These are phyloP conservation scores for Leptinotarsa haldemani DNA, from an alignment of 2,888 invertebrate genomes.

Conservation along the genomic window DNA sequence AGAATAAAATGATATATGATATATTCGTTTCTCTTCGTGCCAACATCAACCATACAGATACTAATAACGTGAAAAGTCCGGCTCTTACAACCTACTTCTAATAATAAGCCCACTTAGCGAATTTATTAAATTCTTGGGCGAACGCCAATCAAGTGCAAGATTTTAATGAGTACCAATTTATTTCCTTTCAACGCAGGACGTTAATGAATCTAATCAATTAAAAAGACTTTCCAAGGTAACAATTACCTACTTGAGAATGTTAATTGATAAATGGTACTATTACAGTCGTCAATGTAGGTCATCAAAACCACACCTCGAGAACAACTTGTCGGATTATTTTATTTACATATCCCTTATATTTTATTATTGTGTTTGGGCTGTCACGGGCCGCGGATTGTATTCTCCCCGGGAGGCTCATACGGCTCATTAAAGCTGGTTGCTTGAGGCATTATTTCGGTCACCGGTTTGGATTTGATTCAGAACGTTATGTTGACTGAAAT, in stretches of 20 bases:
- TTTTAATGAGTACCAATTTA: constrained; percentile 31
- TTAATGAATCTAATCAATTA: constrained; percentile 34
- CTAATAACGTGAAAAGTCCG: neutral
- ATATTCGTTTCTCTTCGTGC: neutral
- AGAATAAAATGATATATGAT: neutral
- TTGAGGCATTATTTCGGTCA: neutral
- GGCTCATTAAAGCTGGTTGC: neutral
- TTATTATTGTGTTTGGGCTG: constrained; percentile 2
- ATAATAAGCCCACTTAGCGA: constrained; percentile 33
- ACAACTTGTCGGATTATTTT: constrained; percentile 19
- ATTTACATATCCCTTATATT: constrained; percentile 14
- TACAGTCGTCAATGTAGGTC: constrained; percentile 36
- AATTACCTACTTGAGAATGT: constrained; percentile 39
- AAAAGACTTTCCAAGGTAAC: constrained; percentile 37
- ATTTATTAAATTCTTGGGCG: constrained; percentile 29
- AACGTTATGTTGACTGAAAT: no score
- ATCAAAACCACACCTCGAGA: constrained; percentile 19
- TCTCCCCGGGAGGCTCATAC: neutral
- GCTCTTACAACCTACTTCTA: constrained; percentile 3
- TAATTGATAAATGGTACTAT: constrained; percentile 35
- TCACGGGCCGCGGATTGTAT: neutral
- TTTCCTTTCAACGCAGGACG: constrained; percentile 31
- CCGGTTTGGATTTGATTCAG: neutral
- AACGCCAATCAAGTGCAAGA: constrained; percentile 38
- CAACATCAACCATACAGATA: neutral